These are phyloP conservation scores for Adrianichthys oophorus DNA, from an alignment of 2,797 vertebrate species.

Conservation along the genomic window DNA sequence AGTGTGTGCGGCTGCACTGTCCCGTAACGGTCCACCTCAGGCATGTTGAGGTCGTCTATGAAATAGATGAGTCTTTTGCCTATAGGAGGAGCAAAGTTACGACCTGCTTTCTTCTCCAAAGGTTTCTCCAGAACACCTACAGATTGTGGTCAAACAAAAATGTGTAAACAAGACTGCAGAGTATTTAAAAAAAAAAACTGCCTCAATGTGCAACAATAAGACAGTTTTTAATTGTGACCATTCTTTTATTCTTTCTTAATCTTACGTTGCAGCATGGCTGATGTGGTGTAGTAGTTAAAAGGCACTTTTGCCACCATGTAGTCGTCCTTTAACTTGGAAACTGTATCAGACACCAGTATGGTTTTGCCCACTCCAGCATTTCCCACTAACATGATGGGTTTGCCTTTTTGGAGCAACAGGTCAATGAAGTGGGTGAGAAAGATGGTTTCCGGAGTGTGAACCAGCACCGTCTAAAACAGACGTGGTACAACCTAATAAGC, in stretches of 20 bases:
- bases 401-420: constrained; percentile 75
- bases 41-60: constrained; percentile 84
- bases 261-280: constrained; percentile 75
- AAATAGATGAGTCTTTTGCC: constrained; percentile 85
- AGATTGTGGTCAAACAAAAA: background rate
- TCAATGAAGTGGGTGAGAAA: constrained; percentile 76
- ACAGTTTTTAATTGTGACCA: too few relatives aligned
- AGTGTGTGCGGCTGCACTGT: constrained; percentile 83
- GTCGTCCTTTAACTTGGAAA: constrained; percentile 72
- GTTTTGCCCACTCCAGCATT: constrained; percentile 80
- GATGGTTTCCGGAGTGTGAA: constrained; percentile 72
- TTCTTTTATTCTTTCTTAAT: background rate
- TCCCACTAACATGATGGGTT: constrained; percentile 75
- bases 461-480: constrained; percentile 69
- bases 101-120: constrained; percentile 83
- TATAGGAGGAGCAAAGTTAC: constrained; percentile 79
- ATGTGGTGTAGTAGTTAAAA: constrained; percentile 77
- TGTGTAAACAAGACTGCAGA: background rate
- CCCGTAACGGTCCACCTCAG: constrained; percentile 79
- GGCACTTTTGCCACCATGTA: constrained; percentile 71
- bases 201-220: too few relatives aligned
- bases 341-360: constrained; percentile 72
- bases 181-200: too few relatives aligned
- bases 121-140: constrained; percentile 81
- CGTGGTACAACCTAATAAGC: background rate